A percentile compares a stretch with the other conserved stretches of the same genome.
Evolutionary conservation across 1,140 invertebrate species (phyloP).

Genomic region (Linepithema humile): DNA sequence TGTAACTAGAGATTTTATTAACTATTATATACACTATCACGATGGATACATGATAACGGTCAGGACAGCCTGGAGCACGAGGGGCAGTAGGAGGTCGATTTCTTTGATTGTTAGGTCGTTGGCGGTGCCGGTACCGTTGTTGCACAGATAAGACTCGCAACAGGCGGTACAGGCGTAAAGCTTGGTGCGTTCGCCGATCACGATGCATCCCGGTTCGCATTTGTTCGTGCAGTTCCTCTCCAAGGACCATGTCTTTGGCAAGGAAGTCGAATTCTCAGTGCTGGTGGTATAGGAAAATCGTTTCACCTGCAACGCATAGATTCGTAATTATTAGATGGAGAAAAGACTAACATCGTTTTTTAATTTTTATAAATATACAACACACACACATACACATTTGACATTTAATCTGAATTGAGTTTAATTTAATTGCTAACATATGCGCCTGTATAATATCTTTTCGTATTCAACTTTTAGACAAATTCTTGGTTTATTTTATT

Average conservation of each 20-base stretch:
- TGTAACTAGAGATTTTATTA: constrained; percentile 54
- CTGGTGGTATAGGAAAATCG: constrained; percentile 93
- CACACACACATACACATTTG: no score
- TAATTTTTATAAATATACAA: no score
- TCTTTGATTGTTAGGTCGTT: constrained; percentile 74
- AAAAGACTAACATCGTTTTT: not conserved
- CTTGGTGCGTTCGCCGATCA: constrained; percentile 94
- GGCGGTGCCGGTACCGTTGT: constrained; percentile 87
- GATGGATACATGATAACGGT: constrained; percentile 80
- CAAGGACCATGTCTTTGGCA: constrained; percentile 91
- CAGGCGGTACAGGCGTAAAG: constrained; percentile 93
- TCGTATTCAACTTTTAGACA: no score
- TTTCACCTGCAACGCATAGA: constrained; percentile 88
- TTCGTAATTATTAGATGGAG: not conserved
- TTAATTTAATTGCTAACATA: no score
- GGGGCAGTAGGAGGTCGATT: constrained; percentile 78
- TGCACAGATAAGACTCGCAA: constrained; percentile 91
- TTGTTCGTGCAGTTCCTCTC: constrained; percentile 92
- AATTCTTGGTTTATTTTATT: no score
- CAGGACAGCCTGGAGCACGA: constrained; percentile 78
- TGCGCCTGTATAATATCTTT: no score
- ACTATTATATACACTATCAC: constrained; percentile 76
- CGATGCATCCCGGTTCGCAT: constrained; percentile 93
- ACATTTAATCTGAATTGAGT: no score
- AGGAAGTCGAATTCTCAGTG: constrained; percentile 91